Conservation (phyloP, 2,888 invertebrate genomes). For the Trichopoda pennipes region DNA sequence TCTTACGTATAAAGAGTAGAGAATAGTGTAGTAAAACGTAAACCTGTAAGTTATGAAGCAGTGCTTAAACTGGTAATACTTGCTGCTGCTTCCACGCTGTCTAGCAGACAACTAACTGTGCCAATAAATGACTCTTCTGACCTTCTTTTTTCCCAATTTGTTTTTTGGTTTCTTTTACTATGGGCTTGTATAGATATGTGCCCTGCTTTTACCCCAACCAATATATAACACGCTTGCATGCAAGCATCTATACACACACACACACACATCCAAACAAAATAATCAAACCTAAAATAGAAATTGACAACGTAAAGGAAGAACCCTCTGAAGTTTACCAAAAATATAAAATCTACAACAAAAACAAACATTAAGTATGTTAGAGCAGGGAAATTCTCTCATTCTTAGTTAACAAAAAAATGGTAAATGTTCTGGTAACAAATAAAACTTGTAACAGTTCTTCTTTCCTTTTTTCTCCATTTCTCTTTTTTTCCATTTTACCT, state of each 20-base stretch:
- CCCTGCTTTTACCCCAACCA: constrained; percentile 15
- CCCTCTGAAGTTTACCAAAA: constrained; percentile 24
- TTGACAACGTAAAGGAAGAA: constrained; percentile 38
- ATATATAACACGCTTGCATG: not conserved
- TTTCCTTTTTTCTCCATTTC: constrained; percentile 1
- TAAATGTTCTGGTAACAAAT: constrained; percentile 29
- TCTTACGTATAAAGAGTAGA: not conserved
- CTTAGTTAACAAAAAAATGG: constrained; percentile 32
- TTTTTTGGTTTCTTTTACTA: constrained; percentile 13
- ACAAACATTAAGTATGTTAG: constrained; percentile 1
- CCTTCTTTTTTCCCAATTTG: constrained; percentile 56
- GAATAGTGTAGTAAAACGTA: constrained; percentile 46
- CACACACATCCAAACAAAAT: not conserved
- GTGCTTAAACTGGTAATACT: constrained; percentile 57
- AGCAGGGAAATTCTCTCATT: constrained; percentile 42
- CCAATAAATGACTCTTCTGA: constrained; percentile 67
- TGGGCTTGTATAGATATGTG: constrained; percentile 11
- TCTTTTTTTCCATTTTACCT: constrained; percentile 18
- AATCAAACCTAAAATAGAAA: constrained; percentile 21
- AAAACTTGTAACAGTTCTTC: constrained; percentile 43
- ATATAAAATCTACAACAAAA: constrained; percentile 37
- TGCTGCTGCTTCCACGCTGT: constrained; percentile 66
- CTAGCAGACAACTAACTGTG: constrained; percentile 68
- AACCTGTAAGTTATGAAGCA: constrained; percentile 59
- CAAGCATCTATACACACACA: not conserved